phyloP scores from a whole-genome alignment of 2,113 vertebrate species.

The Chrysemys picta region DNA sequence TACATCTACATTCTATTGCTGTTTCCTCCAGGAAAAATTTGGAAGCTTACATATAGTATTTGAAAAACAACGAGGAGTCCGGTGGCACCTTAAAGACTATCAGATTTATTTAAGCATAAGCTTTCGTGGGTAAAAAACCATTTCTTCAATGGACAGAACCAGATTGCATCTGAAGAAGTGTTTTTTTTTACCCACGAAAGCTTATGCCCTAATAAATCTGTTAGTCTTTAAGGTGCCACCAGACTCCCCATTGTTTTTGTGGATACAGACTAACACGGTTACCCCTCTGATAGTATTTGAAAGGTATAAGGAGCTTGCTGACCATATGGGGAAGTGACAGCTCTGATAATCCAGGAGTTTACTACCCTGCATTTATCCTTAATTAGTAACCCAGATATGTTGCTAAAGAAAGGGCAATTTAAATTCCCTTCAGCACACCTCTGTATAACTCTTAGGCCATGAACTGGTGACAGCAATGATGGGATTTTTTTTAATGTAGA shows the following conservation, averaged over 20 bases:
- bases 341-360: neutral
- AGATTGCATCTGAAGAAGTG: no score
- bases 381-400: neutral
- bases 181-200: no score
- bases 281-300: neutral
- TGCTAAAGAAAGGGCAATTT: slow-evolving; percentile 2
- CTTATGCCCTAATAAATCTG: no score
- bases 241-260: no score
- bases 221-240: no score
- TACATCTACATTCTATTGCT: slow-evolving; percentile 14
- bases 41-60: neutral
- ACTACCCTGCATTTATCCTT: neutral
- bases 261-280: no score
- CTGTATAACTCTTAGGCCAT: neutral
- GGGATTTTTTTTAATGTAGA: neutral
- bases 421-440: slow-evolving; percentile 15
- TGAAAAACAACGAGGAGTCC: neutral
- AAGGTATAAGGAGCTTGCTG: neutral
- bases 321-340: neutral
- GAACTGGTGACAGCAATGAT: neutral
- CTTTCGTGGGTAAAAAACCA: no score
- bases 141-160: no score
- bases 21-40: neutral
- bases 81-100: no score
- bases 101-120: no score